Base-by-base conservation (phyloP, 92 coral and sea anemone species). In the Epizoanthus rinbou region DNA sequence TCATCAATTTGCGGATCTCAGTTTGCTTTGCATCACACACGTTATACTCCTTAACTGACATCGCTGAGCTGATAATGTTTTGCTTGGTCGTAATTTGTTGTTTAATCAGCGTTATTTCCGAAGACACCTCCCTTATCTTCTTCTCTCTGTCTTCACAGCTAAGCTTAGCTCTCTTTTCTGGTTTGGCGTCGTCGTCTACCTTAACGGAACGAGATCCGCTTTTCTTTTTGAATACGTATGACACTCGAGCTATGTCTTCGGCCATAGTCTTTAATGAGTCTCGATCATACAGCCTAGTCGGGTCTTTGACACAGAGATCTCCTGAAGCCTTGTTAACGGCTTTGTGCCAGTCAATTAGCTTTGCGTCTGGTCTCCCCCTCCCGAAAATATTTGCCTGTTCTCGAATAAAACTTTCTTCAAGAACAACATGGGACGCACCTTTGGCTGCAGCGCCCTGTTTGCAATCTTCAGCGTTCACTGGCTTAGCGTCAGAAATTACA, bases 331-430 rank as follows among this genome's bases (percentile, higher is more conserved):
- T 76, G 64, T 85, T 89, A 21, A 89, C 89, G 10, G 89, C 87
- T 58, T 89, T 62, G 65, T 85, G 92, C 92, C 92, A 89, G 69
- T 80, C 71, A 31, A 18, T 89, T 10, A 89, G 83, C 6, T 74
- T 59, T 41, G 89, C 86, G 13, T 75, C 59, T 57, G 62, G 47
- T 56, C 80, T 88, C 18, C 80, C 69, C 35, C 22, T 53, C 11
- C 85, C 89, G 71, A 5, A 86, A 2, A 85, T 85, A 75, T 85
- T 89, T 0, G 87, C 86, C 39, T 89, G 87, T 14, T 85, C 92
- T 80, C 69, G 76, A 57, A 88, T 79, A 64, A 23, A 21, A 65
- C 37, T 5, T 23, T 65, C 71, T 21, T 65, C 39, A 65, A 65
- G 71, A 21, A 21, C 37, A 65, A 41, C 39, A 21, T 23, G 71